These are phyloP conservation scores for Cancer borealis DNA, from an alignment of 2,888 invertebrate species.

Conservation along the genomic window DNA sequence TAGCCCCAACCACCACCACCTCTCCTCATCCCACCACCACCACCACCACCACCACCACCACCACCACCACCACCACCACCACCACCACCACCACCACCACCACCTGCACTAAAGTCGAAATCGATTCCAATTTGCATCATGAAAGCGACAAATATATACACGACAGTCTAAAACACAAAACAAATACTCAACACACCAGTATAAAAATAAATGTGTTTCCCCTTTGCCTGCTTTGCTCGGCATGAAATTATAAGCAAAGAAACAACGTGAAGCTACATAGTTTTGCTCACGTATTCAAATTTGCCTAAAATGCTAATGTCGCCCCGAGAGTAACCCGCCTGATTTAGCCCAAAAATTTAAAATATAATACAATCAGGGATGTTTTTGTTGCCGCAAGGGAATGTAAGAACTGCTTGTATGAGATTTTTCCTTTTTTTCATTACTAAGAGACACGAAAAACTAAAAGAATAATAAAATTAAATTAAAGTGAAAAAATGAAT, in stretches of 20 bases:
- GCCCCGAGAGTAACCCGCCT: neutral
- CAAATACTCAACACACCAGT: neutral
- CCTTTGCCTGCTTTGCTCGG: neutral
- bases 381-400: neutral
- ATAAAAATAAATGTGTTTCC: neutral
- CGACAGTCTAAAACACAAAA: neutral
- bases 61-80: neutral
- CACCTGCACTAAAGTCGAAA: neutral
- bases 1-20: neutral
- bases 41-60: slow-evolving; percentile 12
- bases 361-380: slow-evolving; percentile 6
- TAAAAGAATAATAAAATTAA: neutral
- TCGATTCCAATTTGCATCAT: neutral
- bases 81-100: neutral
- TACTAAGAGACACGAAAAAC: neutral
- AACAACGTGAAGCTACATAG: neutral
- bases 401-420: neutral
- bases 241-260: neutral
- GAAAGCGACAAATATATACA: neutral
- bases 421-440: neutral
- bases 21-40: too few species aligned
- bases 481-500: too few species aligned
- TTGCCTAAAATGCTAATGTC: neutral
- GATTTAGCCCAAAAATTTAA: neutral
- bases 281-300: neutral